phyloP scores from a whole-genome alignment of 2,888 invertebrate genomes.

The Nymphalis urticae region DNA sequence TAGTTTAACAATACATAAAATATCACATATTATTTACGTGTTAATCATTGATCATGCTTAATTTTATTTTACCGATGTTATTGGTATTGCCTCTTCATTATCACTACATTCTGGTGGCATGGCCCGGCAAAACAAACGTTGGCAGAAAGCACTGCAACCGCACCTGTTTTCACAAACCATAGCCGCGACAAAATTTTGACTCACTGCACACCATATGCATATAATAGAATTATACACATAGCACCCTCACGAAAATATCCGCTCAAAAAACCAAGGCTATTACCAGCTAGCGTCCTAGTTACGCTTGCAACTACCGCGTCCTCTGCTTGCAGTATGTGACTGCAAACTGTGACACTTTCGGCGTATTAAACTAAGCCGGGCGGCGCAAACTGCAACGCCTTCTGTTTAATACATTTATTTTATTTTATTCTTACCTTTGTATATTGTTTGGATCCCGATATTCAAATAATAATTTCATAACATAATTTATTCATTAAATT shows the following conservation, averaged over 20 bases:
- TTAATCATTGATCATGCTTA: constrained; percentile 30
- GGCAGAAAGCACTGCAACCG: constrained; percentile 66
- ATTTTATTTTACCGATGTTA: constrained; percentile 57
- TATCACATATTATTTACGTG: constrained; percentile 18
- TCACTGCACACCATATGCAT: constrained; percentile 38
- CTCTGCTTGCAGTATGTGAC: constrained; percentile 28
- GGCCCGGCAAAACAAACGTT: constrained; percentile 64
- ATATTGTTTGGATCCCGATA: background rate
- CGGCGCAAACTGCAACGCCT: background rate
- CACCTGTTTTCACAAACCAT: constrained; percentile 45
- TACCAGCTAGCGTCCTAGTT: constrained; percentile 38
- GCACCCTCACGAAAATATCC: constrained; percentile 63
- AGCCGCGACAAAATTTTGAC: constrained; percentile 3
- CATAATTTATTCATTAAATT: background rate
- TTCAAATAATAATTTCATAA: too few relatives aligned
- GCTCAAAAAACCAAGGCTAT: constrained; percentile 46
- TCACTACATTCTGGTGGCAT: constrained; percentile 48
- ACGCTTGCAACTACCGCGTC: constrained; percentile 39
- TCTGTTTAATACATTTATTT: background rate
- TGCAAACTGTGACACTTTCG: constrained; percentile 17
- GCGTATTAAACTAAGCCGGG: background rate
- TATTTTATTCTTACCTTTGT: background rate
- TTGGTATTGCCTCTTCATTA: constrained; percentile 49
- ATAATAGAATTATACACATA: constrained; percentile 44
- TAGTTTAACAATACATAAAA: constrained; percentile 6